A percentile compares a stretch with the other conserved stretches of the same genome.
phyloP scores from a whole-genome alignment of 1,140 invertebrate species.

The Heliconius hewitsoni region DNA sequence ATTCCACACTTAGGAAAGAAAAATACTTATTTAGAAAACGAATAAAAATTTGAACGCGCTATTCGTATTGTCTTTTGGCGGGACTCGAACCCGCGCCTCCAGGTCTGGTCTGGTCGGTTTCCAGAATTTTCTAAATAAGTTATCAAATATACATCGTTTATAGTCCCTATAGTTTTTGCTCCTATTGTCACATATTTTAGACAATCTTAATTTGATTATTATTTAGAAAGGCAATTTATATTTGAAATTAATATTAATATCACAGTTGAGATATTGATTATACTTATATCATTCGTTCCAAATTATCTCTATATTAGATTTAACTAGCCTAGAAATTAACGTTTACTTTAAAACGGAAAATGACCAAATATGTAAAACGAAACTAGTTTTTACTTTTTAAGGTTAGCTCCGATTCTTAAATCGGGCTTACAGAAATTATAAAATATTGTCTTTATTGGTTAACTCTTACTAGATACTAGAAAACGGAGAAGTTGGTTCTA shows the following conservation, averaged over 20 bases:
- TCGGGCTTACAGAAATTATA: background rate
- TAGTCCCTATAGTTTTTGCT: too few relatives aligned
- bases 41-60: too few relatives aligned
- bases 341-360: constrained; percentile 5
- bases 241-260: background rate
- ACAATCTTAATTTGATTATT: background rate
- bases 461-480: background rate
- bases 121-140: too few relatives aligned
- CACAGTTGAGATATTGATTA: background rate
- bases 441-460: constrained; percentile 1
- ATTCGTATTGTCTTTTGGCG: too few relatives aligned
- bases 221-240: background rate
- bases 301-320: background rate
- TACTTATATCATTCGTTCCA: background rate
- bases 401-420: background rate
- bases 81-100: too few relatives aligned
- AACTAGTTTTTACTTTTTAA: background rate
- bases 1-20: too few relatives aligned
- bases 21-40: too few relatives aligned
- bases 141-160: too few relatives aligned
- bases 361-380: background rate
- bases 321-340: background rate
- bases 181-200: too few relatives aligned
- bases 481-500: background rate
- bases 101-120: too few relatives aligned